These are phyloP conservation scores for Aplodontia rufa DNA, from an alignment of 2,113 vertebrate species.

Conservation along the genomic window DNA sequence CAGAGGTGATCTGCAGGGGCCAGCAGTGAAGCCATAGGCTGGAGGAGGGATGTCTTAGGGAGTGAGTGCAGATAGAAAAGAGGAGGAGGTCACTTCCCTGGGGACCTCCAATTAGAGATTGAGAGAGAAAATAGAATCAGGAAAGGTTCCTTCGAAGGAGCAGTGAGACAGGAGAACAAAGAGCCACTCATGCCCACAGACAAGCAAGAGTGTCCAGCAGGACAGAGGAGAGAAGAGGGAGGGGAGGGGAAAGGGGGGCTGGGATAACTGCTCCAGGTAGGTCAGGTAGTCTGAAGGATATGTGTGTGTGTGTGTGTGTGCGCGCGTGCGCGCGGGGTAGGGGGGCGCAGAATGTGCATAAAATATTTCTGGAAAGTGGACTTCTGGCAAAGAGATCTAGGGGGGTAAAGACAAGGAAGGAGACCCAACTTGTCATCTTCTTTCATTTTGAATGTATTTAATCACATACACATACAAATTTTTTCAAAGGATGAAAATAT, in stretches of 20 bases:
- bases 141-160: neutral
- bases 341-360: neutral
- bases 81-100: neutral
- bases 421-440: neutral
- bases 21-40: neutral
- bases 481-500: neutral
- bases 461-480: neutral
- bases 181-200: too few species aligned
- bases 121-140: neutral
- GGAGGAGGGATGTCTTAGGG: neutral
- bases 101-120: neutral
- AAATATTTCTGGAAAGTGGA: conserved; percentile 17
- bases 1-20: too few species aligned
- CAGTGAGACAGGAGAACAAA: neutral
- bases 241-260: neutral
- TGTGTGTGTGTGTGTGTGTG: neutral
- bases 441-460: neutral
- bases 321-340: neutral
- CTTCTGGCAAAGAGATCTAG: neutral
- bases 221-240: neutral
- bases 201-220: neutral
- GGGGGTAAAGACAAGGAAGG: neutral
- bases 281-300: neutral
- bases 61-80: neutral
- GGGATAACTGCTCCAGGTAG: neutral